Evolutionary conservation across 2,888 invertebrate genomes (phyloP).

Genomic region (Cotesia congregata): DNA sequence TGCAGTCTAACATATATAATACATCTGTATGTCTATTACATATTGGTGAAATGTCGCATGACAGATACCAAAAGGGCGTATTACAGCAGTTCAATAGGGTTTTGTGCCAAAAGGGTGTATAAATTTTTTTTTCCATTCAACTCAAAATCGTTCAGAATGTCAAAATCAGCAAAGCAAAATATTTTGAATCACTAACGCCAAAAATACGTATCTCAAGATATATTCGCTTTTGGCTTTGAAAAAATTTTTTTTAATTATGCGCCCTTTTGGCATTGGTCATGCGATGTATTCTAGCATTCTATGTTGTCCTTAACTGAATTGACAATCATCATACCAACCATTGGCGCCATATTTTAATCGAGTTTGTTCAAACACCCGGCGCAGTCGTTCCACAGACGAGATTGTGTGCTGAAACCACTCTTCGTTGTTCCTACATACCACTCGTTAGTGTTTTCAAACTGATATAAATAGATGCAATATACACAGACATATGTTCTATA

Average conservation of each 20-base stretch:
- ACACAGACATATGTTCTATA: neutral
- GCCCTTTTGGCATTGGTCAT: no score
- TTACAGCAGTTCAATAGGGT: no score
- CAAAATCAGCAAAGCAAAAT: no score
- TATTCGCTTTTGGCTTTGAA: no score
- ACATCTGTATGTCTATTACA: neutral
- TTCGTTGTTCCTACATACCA: conserved; percentile 26
- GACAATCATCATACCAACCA: conserved; percentile 22
- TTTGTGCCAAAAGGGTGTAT: no score
- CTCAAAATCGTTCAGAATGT: no score
- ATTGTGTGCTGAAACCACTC: conserved; percentile 35
- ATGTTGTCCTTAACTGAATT: neutral
- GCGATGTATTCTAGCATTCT: no score
- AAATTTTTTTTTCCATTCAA: no score
- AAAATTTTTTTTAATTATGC: no score
- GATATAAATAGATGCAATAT: neutral
- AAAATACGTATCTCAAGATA: no score
- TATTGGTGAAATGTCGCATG: neutral
- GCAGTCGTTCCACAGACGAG: conserved; percentile 27
- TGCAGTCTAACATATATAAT: neutral
- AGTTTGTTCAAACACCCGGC: conserved; percentile 39
- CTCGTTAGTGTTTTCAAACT: conserved; percentile 39
- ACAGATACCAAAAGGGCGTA: no score
- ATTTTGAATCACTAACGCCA: no score
- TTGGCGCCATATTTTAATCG: conserved; percentile 41